Evolutionary conservation across 2,888 invertebrate species (phyloP).

Genomic region (Acanthococcus lagerstroemiae): DNA sequence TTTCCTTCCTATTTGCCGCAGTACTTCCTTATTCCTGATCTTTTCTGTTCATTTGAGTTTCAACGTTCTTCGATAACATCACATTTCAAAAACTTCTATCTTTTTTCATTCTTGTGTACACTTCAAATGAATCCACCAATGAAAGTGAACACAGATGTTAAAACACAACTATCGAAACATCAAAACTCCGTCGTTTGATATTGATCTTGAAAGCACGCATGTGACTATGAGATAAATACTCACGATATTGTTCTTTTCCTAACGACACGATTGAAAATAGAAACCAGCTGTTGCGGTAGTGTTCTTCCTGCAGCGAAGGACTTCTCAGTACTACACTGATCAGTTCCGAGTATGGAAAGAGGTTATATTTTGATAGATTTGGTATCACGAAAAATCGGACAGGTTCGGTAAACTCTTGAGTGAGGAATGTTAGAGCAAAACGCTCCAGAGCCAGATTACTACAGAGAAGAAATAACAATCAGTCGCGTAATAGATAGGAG

Average conservation of each 20-base stretch:
- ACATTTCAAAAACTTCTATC: too few species aligned
- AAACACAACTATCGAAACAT: too few species aligned
- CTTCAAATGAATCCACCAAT: too few species aligned
- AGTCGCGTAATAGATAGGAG: too few species aligned
- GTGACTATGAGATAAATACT: background rate
- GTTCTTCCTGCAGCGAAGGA: background rate
- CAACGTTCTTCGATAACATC: too few species aligned
- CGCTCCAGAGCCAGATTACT: slow-evolving; percentile 37
- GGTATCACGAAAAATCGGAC: slow-evolving; percentile 62
- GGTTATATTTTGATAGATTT: slow-evolving; percentile 47
- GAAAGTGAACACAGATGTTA: too few species aligned
- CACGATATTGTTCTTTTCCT: slow-evolving; percentile 17
- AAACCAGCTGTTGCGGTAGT: slow-evolving; percentile 17
- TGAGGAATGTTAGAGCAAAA: slow-evolving; percentile 4
- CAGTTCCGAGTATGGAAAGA: slow-evolving; percentile 43
- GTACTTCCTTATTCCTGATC: too few species aligned
- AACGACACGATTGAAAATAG: slow-evolving; percentile 12
- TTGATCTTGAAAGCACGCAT: too few species aligned
- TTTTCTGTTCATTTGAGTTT: too few species aligned
- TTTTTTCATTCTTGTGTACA: too few species aligned
- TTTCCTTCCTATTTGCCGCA: too few species aligned
- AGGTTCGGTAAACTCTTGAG: slow-evolving; percentile 43
- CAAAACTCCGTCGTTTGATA: background rate
- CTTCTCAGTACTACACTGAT: background rate
- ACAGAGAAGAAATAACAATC: slow-evolving; percentile 22